phyloP scores from a whole-genome alignment of 37 sponge, comb jelly and placozoan genomes.

The Ephydatia muelleri region DNA sequence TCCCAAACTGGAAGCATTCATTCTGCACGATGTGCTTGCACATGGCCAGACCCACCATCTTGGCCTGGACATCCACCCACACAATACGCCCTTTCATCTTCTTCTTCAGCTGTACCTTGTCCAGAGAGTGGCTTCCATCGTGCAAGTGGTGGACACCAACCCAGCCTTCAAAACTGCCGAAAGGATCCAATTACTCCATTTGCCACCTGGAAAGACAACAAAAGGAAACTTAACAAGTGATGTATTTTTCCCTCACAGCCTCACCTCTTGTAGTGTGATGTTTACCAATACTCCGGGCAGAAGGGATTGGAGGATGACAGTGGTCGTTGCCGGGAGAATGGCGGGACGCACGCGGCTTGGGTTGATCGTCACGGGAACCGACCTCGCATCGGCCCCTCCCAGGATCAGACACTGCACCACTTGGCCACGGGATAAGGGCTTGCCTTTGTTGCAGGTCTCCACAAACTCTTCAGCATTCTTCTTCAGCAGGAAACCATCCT shows the following conservation, averaged over 20 bases:
- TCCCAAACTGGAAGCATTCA: constrained; percentile 11
- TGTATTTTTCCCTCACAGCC: not conserved
- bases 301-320: constrained; percentile 34
- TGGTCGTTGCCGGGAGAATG: constrained; percentile 17
- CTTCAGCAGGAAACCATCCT: constrained; percentile 78
- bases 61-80: constrained; percentile 55
- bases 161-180: constrained; percentile 71
- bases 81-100: constrained; percentile 73
- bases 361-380: constrained; percentile 68
- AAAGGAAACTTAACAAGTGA: not conserved
- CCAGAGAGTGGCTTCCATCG: not conserved
- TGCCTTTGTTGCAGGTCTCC: constrained; percentile 35
- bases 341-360: constrained; percentile 36
- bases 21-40: constrained; percentile 49
- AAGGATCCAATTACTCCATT: constrained; percentile 59
- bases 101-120: constrained; percentile 31
- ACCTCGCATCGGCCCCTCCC: constrained; percentile 36
- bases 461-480: constrained; percentile 64
- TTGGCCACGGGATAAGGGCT: constrained; percentile 53
- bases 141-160: constrained; percentile 63
- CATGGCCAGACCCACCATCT: constrained; percentile 69
- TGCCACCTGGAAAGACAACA: constrained; percentile 31
- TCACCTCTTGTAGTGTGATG: constrained; percentile 62
- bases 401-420: constrained; percentile 56
- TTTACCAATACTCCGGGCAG: constrained; percentile 80